These are phyloP conservation scores for Acropternis orthonyx DNA, from an alignment of 2,797 vertebrate species.

Conservation along the genomic window DNA sequence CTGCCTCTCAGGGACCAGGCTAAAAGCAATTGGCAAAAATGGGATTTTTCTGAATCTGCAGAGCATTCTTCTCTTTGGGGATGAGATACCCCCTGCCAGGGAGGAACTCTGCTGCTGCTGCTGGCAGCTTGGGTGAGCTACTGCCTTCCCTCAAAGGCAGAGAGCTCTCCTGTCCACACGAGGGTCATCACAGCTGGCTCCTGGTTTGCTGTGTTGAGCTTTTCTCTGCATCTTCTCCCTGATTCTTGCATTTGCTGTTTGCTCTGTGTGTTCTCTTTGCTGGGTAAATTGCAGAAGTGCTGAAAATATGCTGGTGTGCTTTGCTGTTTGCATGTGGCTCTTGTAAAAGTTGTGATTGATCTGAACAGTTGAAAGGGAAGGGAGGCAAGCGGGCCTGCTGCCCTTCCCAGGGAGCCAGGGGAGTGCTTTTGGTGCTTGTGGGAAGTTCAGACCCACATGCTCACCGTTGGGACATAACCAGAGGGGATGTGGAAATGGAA, in stretches of 20 bases:
- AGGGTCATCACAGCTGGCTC: background rate
- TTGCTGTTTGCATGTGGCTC: background rate
- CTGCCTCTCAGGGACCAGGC: background rate
- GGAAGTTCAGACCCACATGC: accelerated
- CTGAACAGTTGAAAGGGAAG: background rate
- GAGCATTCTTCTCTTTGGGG: background rate
- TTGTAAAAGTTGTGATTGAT: accelerated
- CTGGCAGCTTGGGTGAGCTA: background rate
- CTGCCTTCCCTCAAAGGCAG: background rate
- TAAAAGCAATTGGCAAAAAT: background rate
- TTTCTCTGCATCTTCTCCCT: background rate
- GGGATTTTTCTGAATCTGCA: background rate
- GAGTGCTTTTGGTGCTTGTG: background rate
- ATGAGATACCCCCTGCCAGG: background rate
- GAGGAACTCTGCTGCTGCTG: background rate
- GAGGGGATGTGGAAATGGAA: background rate
- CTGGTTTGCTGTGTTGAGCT: background rate
- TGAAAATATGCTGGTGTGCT: background rate
- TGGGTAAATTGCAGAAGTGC: background rate
- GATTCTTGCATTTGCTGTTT: background rate
- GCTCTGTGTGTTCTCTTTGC: background rate
- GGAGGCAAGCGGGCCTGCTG: background rate
- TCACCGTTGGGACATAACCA: accelerated
- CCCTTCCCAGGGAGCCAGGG: background rate
- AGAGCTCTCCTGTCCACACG: accelerated